Base-by-base conservation (phyloP, 2,113 vertebrate species). In the Fregetta grallaria region DNA sequence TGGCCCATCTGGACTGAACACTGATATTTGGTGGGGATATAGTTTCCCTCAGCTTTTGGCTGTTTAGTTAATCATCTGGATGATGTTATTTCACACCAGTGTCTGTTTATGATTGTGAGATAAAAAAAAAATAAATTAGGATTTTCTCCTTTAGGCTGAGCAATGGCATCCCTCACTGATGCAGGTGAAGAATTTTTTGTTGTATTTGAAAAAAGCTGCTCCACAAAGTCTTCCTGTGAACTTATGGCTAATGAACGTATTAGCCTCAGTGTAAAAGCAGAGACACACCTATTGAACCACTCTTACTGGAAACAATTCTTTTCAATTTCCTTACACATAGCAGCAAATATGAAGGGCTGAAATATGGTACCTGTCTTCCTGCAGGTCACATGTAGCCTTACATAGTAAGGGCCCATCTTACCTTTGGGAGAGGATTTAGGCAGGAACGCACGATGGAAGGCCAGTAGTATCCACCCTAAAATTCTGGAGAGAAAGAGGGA, bases 41-140 rank as follows among this genome's bases (percentile, higher is more conserved):
- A 40, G 4, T 52, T 95, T 85, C 27, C 27, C 22, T 80, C 17
- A 56, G 32, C 40, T 55, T 4, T 63, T 72, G 56, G 45, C 26
- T 53, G 9, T 62, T 55, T 63, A 42, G 27, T 88, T 45, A 30
- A 29, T 61, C 55, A 92, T 36, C 45, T 92, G 23, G 13, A 53
- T 17, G 25, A 52, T 95, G 62, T 58, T 93, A 42, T 92, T 85
- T 86, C 52, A 42, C 26, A 73, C 26, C 73, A 86, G 16, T 10
- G 19, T 42, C 75, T 94, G 49, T 88, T 76, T 95, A 61, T 86
- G 91, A 82, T 40, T 94, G 56, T 61, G 80, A 93, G 82, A 92
- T 84, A 20, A 89, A 53, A 74, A 63, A 76, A 73, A 68, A 90
- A 55, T 18, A 10, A 10, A 42, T 10, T 4, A 55, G 38, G 18